A percentile compares a stretch with the other conserved stretches of the same genome.
Conservation (phyloP, 92 coral and sea anemone genomes). For the Epizoanthus rinbou region DNA sequence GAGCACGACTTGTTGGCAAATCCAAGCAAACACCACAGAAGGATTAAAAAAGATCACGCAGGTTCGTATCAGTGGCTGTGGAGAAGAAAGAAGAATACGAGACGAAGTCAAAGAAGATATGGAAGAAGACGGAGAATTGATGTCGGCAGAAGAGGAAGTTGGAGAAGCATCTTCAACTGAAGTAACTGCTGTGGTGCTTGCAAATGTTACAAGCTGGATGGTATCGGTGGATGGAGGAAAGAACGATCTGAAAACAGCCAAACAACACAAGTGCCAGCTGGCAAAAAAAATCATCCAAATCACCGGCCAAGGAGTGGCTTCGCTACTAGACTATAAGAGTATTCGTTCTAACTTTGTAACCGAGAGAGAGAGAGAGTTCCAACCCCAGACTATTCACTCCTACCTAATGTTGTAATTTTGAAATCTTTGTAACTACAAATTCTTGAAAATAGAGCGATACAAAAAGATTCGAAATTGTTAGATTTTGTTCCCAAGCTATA, state of each 20-base stretch:
- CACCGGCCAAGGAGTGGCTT: neutral
- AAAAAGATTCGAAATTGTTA: too few relatives aligned
- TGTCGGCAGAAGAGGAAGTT: too few relatives aligned
- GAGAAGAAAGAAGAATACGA: neutral
- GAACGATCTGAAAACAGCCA: constrained; percentile 20
- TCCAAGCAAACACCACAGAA: too few relatives aligned
- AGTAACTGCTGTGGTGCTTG: neutral
- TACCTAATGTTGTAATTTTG: too few relatives aligned
- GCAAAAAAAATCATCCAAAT: constrained; percentile 1
- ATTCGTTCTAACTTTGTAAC: constrained; percentile 4
- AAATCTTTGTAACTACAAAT: too few relatives aligned
- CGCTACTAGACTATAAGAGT: constrained; percentile 19
- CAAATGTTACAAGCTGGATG: constrained; percentile 7
- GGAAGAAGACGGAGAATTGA: neutral
- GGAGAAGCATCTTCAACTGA: neutral
- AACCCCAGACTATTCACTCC: constrained; percentile 29
- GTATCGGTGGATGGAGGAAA: constrained; percentile 31
- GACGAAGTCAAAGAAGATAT: neutral
- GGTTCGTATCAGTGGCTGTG: too few relatives aligned
- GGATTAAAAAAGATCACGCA: too few relatives aligned
- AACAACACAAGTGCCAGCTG: constrained; percentile 31
- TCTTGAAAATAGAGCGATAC: too few relatives aligned
- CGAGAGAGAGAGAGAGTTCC: neutral
- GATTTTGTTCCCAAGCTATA: too few relatives aligned
- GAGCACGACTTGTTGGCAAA: neutral